Percentiles rank a stretch among this genome's conserved stretches.
These are phyloP conservation scores for Platyscapa corneri DNA, from an alignment of 1,140 invertebrate genomes.

Conservation along the genomic window DNA sequence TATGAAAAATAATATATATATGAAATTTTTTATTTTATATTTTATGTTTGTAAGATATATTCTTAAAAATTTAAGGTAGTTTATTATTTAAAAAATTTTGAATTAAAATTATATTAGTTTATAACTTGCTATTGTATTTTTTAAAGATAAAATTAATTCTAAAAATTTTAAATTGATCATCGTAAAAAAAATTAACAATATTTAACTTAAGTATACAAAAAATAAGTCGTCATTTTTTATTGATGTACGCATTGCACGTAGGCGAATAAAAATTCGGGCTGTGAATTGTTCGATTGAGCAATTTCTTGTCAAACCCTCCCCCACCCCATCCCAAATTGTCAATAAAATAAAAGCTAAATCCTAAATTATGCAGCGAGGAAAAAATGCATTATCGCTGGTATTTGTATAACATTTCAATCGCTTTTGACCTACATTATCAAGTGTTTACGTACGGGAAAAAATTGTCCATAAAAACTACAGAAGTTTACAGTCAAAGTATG, in stretches of 20 bases:
- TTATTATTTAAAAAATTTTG: neutral
- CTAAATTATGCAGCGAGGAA: neutral
- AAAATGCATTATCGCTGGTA: conserved; percentile 23
- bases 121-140: neutral
- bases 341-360: conserved; percentile 1
- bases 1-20: no score
- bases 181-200: conserved; percentile 17
- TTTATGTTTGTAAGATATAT: no score
- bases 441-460: conserved; percentile 8
- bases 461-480: neutral
- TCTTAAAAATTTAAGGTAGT: no score
- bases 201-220: neutral
- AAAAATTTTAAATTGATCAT: neutral
- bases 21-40: no score
- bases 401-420: neutral
- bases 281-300: neutral
- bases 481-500: neutral
- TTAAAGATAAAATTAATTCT: neutral
- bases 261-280: neutral
- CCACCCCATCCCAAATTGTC: neutral
- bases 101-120: neutral
- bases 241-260: conserved; percentile 1
- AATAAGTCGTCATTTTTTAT: neutral
- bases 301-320: neutral
- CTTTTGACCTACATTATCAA: conserved; percentile 9